These are phyloP conservation scores for Cartodere bifasciata DNA, from an alignment of 2,888 invertebrate genomes.

Conservation along the genomic window DNA sequence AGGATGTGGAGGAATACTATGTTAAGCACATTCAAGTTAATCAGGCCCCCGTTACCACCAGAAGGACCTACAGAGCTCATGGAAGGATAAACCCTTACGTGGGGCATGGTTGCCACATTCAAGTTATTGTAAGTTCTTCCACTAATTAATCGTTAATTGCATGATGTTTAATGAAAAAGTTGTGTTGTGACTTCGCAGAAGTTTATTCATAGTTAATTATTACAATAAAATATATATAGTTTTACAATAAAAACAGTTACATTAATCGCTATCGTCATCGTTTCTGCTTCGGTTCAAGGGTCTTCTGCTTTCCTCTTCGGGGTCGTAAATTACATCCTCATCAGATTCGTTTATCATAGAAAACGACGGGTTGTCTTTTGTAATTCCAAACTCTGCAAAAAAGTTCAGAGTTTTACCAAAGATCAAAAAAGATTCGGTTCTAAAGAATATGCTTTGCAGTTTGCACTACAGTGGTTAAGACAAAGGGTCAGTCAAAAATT, in stretches of 20 bases:
- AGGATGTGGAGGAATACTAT: constrained; percentile 65
- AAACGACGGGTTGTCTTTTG: constrained; percentile 94
- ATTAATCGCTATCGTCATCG: constrained; percentile 60
- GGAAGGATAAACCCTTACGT: constrained; percentile 77
- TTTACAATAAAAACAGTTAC: background rate
- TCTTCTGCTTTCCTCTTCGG: constrained; percentile 75
- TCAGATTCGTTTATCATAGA: constrained; percentile 98
- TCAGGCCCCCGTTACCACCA: constrained; percentile 61
- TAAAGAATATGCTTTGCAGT: too few relatives aligned
- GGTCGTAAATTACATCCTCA: constrained; percentile 91
- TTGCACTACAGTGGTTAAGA: too few relatives aligned
- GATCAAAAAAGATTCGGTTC: too few relatives aligned
- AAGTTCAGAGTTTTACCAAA: too few relatives aligned
- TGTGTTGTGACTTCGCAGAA: constrained; percentile 1
- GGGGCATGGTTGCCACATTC: constrained; percentile 73
- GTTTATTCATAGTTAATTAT: constrained; percentile 2
- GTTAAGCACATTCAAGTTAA: constrained; percentile 74
- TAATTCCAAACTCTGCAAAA: constrained; percentile 71
- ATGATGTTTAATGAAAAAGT: too few relatives aligned
- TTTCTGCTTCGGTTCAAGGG: constrained; percentile 62
- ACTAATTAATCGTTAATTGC: too few relatives aligned
- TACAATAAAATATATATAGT: too few relatives aligned
- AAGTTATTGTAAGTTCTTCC: constrained; percentile 62
- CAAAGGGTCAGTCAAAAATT: too few relatives aligned
- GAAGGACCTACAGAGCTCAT: constrained; percentile 74